A percentile compares a stretch with the other conserved stretches of the same genome.
Conservation (phyloP, 1,140 invertebrate species). For the Tetranychus urticae region DNA sequence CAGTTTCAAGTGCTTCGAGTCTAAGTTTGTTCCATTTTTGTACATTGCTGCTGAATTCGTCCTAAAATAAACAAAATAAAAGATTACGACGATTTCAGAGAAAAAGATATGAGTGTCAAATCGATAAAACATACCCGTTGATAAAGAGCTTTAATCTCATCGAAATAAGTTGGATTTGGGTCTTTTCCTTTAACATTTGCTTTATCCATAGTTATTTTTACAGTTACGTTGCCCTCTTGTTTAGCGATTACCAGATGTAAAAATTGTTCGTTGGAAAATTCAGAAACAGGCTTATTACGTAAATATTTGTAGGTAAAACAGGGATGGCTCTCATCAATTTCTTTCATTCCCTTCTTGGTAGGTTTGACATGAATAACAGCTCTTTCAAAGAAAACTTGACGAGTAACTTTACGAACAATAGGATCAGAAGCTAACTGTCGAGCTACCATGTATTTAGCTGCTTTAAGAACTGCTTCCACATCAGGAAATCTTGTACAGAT, state of each 20-base stretch:
- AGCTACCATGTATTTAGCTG: constrained; percentile 77
- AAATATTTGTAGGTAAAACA: constrained; percentile 72
- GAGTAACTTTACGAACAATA: constrained; percentile 51
- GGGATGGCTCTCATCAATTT: constrained; percentile 77
- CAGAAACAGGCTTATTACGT: constrained; percentile 75
- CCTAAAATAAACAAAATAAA: constrained; percentile 24
- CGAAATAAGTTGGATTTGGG: constrained; percentile 41
- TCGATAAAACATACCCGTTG: constrained; percentile 30
- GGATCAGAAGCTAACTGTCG: constrained; percentile 79
- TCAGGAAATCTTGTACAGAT: constrained; percentile 27
- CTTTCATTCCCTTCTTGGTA: constrained; percentile 72
- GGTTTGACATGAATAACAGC: constrained; percentile 57
- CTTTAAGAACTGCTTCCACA: constrained; percentile 54
- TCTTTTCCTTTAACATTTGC: constrained; percentile 40
- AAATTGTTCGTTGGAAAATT: constrained; percentile 71
- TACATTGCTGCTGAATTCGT: constrained; percentile 86
- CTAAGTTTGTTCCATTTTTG: constrained; percentile 87
- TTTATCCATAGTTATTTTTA: constrained; percentile 27
- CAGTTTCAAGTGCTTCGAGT: constrained; percentile 59
- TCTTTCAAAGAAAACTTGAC: constrained; percentile 72
- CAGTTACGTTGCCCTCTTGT: constrained; percentile 11
- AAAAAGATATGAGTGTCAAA: constrained; percentile 8
- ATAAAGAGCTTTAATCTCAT: constrained; percentile 75
- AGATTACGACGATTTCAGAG: too few species aligned
- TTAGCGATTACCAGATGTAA: constrained; percentile 40